Percentiles rank a stretch among this genome's conserved stretches.
Evolutionary conservation across 2,113 vertebrate genomes (phyloP).

Genomic region (Rhineura floridana): DNA sequence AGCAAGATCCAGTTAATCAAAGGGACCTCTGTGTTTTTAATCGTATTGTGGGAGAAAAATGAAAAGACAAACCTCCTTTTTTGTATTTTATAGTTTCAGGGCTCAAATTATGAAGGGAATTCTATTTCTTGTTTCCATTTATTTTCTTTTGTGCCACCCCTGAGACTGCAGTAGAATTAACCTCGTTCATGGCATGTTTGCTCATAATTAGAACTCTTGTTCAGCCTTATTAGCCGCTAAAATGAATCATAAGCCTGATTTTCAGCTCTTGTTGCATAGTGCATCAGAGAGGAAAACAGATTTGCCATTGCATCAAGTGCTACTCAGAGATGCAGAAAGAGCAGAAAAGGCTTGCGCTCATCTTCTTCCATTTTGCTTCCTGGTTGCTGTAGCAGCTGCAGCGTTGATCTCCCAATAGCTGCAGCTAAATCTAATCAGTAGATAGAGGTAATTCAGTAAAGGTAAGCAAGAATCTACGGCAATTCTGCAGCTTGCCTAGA

Average conservation of each 20-base stretch:
- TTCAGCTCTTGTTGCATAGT: background rate
- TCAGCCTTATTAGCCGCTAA: slow-evolving; percentile 65
- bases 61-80: background rate
- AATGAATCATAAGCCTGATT: slow-evolving; percentile 64
- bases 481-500: background rate
- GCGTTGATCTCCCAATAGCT: slow-evolving; percentile 2
- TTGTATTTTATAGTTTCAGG: slow-evolving; percentile 31
- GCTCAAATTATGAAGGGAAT: background rate
- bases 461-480: background rate
- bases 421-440: background rate
- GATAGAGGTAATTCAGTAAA: background rate
- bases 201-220: slow-evolving; percentile 72
- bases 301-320: slow-evolving; percentile 3
- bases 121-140: slow-evolving; percentile 40
- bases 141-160: slow-evolving; percentile 50
- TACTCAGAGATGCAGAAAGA: background rate
- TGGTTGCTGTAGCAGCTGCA: slow-evolving; percentile 17
- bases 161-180: slow-evolving; percentile 65
- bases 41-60: slow-evolving; percentile 8
- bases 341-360: slow-evolving; percentile 24
- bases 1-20: background rate
- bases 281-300: slow-evolving; percentile 45
- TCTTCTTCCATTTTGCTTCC: background rate
- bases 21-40: background rate
- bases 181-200: slow-evolving; percentile 60